Evolutionary conservation across 2,888 invertebrate genomes (phyloP).

Genomic region (Eugnorisma glareosa): DNA sequence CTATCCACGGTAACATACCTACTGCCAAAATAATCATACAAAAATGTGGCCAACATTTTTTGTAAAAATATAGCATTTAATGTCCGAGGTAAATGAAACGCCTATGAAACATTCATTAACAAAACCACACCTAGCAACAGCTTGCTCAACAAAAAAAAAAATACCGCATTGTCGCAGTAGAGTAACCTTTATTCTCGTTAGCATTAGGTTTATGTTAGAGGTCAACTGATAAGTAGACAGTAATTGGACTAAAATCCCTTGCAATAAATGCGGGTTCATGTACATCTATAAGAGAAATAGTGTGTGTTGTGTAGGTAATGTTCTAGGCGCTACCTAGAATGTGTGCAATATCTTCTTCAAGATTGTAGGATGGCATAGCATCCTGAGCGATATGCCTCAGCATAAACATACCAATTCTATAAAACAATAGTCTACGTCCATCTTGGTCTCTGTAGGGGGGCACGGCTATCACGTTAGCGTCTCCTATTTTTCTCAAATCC

Average conservation of each 20-base stretch:
- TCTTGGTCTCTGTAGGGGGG: slow-evolving; percentile 94
- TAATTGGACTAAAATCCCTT: background rate
- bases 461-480: slow-evolving; percentile 92
- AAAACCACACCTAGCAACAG: background rate
- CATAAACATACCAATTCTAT: slow-evolving; percentile 91
- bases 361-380: background rate
- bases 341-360: background rate
- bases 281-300: background rate
- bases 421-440: slow-evolving; percentile 93
- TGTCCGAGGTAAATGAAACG: background rate
- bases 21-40: background rate
- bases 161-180: background rate
- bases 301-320: background rate
- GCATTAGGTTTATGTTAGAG: background rate
- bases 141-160: background rate
- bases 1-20: background rate
- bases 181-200: background rate
- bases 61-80: background rate
- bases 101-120: background rate
- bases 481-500: slow-evolving; percentile 92
- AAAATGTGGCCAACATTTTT: background rate
- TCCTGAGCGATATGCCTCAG: too few species aligned
- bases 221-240: background rate
- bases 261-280: background rate
- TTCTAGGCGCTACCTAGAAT: background rate